Conservation (phyloP, 64 coral and sea anemone species). For the Actinia equina region DNA sequence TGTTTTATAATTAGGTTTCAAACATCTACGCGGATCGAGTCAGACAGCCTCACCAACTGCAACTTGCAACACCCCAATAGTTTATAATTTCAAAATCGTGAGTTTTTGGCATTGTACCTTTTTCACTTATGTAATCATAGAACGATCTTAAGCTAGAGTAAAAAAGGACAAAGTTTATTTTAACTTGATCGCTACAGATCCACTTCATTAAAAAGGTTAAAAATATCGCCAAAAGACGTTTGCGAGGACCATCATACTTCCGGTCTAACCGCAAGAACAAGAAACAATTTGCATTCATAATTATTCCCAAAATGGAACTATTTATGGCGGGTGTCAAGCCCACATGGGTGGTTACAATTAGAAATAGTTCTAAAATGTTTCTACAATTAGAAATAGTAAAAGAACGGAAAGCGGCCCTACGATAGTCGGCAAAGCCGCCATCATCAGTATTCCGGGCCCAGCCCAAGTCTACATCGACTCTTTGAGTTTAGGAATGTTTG, state of each 20-base stretch:
- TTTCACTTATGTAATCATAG: too few species aligned
- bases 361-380: too few species aligned
- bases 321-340: not conserved
- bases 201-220: not conserved
- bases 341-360: not conserved
- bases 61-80: not conserved
- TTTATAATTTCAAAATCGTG: not conserved
- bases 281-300: not conserved
- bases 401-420: not conserved
- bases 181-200: not conserved
- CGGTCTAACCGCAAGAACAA: not conserved
- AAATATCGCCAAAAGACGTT: not conserved
- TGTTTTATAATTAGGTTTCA: not conserved
- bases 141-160: not conserved
- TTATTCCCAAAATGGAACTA: not conserved
- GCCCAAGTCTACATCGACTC: not conserved
- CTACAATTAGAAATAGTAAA: too few species aligned
- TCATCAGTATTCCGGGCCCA: not conserved
- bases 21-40: not conserved
- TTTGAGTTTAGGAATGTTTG: not conserved
- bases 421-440: not conserved
- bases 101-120: not conserved
- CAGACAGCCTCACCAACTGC: not conserved
- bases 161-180: not conserved
- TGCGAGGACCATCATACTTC: not conserved